phyloP scores from a whole-genome alignment of 2,888 invertebrate genomes.

The Drosophila antonietae region DNA sequence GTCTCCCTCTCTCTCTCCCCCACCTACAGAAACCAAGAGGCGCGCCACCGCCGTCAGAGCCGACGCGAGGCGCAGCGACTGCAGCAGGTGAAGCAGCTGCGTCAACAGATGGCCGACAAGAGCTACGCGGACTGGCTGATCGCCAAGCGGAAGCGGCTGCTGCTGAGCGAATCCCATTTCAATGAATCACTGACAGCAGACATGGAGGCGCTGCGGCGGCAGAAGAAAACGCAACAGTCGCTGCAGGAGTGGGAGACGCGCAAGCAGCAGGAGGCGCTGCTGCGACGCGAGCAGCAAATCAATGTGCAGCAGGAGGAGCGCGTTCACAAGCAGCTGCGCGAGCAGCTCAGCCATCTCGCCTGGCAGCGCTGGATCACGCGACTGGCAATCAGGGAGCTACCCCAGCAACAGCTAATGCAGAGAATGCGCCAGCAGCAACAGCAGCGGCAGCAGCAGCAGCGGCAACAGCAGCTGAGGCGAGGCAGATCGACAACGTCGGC shows the following conservation, averaged over 20 bases:
- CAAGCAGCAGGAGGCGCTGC: conserved; percentile 28
- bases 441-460: not conserved
- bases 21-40: conserved; percentile 19
- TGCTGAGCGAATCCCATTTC: not conserved
- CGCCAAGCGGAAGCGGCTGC: conserved; percentile 17
- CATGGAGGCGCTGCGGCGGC: not conserved
- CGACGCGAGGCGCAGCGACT: conserved; percentile 23
- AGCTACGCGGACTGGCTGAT: conserved; percentile 45
- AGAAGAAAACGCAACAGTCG: not conserved
- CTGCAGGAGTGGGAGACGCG: conserved; percentile 39
- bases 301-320: conserved; percentile 4
- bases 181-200: not conserved
- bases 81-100: conserved; percentile 27
- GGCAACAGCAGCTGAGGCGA: not conserved
- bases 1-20: not conserved
- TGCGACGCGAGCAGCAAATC: not conserved
- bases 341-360: conserved; percentile 38
- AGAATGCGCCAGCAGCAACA: not conserved
- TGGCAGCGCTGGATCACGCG: conserved; percentile 51
- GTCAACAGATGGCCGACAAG: conserved; percentile 32
- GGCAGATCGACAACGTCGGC: not conserved
- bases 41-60: conserved; percentile 15
- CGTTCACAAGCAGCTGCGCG: conserved; percentile 28
- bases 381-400: not conserved
- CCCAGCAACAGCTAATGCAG: not conserved